Percentiles rank a stretch among this genome's conserved stretches.
Evolutionary conservation across 2,888 invertebrate genomes (phyloP).

Genomic region (Tipula helvola): DNA sequence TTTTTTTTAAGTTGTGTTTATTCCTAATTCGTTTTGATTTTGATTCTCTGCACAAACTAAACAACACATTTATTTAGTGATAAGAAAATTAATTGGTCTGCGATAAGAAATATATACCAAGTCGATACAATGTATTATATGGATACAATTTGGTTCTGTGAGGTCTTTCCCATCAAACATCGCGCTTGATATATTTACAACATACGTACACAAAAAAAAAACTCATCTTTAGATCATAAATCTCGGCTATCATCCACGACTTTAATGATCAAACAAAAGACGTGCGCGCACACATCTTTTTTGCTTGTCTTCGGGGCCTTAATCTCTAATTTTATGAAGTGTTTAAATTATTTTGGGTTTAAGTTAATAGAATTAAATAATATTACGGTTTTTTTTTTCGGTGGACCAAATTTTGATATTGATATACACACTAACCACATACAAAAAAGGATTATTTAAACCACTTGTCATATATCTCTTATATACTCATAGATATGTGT

Average conservation of each 20-base stretch:
- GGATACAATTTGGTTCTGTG: background rate
- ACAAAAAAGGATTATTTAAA: background rate
- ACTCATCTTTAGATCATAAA: background rate
- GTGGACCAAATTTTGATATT: background rate
- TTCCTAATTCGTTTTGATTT: background rate
- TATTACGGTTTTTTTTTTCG: background rate
- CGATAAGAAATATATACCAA: background rate
- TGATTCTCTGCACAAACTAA: background rate
- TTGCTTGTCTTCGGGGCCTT: background rate
- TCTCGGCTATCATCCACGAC: background rate
- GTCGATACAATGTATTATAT: background rate
- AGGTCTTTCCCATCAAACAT: background rate
- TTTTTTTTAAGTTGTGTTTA: background rate
- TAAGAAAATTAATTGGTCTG: background rate
- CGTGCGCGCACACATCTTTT: background rate
- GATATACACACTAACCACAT: background rate
- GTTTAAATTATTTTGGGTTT: background rate
- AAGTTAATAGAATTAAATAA: background rate
- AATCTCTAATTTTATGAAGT: background rate
- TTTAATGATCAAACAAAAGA: background rate
- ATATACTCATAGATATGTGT: background rate
- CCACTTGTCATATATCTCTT: background rate
- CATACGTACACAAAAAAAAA: too few species aligned
- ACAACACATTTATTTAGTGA: background rate
- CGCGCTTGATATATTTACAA: too few species aligned